Conservation (phyloP, 2,888 invertebrate genomes). For the Patella ulyssiponensis region DNA sequence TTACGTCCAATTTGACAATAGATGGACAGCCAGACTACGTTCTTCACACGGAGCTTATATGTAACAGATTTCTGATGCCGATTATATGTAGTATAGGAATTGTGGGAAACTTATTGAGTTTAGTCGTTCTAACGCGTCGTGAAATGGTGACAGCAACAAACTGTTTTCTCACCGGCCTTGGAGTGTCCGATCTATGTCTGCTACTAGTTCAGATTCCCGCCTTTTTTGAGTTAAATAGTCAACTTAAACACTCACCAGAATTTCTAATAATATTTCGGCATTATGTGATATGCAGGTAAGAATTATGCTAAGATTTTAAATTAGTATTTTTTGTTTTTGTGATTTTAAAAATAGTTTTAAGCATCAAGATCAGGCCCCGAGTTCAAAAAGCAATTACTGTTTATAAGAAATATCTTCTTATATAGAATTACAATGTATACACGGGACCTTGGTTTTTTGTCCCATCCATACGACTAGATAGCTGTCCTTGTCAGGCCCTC, state of each 20-base stretch:
- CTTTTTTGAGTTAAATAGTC: constrained; percentile 34
- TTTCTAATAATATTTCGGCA: constrained; percentile 38
- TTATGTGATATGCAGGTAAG: constrained; percentile 43
- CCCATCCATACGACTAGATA: too few species aligned
- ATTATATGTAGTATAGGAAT: constrained; percentile 42
- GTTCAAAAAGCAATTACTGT: too few species aligned
- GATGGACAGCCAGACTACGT: constrained; percentile 10
- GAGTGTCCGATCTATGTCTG: constrained; percentile 43
- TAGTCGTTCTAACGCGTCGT: constrained; percentile 42
- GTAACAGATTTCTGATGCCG: constrained; percentile 37
- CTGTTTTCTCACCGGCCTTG: constrained; percentile 46
- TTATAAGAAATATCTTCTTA: too few species aligned
- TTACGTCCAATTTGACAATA: too few species aligned
- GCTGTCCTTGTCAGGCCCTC: too few species aligned
- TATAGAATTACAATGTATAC: too few species aligned
- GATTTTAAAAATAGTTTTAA: too few species aligned
- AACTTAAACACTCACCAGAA: constrained; percentile 23
- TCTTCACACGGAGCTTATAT: constrained; percentile 24
- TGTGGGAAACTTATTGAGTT: constrained; percentile 44
- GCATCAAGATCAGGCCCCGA: too few species aligned
- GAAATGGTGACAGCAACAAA: constrained; percentile 45
- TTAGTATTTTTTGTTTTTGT: too few species aligned
- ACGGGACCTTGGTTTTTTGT: too few species aligned
- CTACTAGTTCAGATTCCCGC: constrained; percentile 40
- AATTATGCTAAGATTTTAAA: neutral